Percentiles rank a stretch among this genome's conserved stretches.
Conservation (phyloP, 2,113 vertebrate species). For the Coryphaenoides rupestris region DNA sequence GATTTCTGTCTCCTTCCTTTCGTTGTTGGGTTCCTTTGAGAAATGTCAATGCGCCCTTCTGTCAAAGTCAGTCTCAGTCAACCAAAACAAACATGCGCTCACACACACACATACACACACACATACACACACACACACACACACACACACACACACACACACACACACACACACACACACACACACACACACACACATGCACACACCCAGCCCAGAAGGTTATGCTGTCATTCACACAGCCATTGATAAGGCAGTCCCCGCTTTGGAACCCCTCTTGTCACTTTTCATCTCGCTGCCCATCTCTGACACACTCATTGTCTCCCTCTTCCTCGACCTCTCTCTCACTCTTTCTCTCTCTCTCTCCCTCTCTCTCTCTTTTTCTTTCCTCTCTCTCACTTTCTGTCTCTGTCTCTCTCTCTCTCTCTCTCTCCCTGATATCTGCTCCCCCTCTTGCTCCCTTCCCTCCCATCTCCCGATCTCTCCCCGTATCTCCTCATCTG, state of each 20-base stretch:
- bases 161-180: constrained; percentile 6
- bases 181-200: not conserved
- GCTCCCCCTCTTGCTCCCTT: not conserved
- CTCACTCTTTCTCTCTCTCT: not conserved
- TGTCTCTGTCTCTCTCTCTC: constrained; percentile 13
- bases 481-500: constrained; percentile 34
- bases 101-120: constrained; percentile 6
- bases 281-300: constrained; percentile 58
- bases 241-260: constrained; percentile 54
- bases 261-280: constrained; percentile 65
- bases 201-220: constrained; percentile 51
- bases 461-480: not conserved
- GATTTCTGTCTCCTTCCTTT: constrained; percentile 59
- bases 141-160: constrained; percentile 13
- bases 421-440: constrained; percentile 48
- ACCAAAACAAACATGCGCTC: constrained; percentile 44
- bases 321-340: constrained; percentile 35
- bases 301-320: constrained; percentile 63
- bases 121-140: constrained; percentile 1
- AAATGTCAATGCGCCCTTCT: constrained; percentile 70
- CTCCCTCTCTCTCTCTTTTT: constrained; percentile 47
- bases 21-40: constrained; percentile 63
- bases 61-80: constrained; percentile 70
- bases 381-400: no score
- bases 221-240: constrained; percentile 66